Evolutionary conservation across 2,113 vertebrate genomes (phyloP).

Genomic region (Macaca nemestrina): DNA sequence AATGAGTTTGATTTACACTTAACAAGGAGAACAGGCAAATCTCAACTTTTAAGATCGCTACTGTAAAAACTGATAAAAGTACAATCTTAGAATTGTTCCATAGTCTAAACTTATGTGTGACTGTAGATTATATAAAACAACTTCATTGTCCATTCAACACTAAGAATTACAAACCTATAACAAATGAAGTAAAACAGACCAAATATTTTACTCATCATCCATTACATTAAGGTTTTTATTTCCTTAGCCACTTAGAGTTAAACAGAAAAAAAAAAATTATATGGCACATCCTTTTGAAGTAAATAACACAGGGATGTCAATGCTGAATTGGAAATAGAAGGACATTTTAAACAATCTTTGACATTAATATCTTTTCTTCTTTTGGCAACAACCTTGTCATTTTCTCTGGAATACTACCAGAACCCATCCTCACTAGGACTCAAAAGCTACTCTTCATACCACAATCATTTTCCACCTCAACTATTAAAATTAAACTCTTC

Average conservation of each 20-base stretch:
- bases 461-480: constrained; percentile 29
- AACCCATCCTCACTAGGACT: not conserved
- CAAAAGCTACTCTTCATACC: not conserved
- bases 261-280: not conserved
- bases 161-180: not conserved
- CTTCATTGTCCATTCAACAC: not conserved
- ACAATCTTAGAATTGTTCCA: not conserved
- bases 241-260: not conserved
- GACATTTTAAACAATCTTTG: not conserved
- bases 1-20: not conserved
- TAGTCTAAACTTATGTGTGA: not conserved
- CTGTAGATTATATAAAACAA: not conserved
- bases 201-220: not conserved
- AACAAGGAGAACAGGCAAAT: not conserved
- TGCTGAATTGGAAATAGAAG: constrained; percentile 7
- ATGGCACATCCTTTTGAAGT: not conserved
- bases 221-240: not conserved
- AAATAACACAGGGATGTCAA: not conserved
- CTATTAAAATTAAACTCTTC: constrained; percentile 29
- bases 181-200: not conserved
- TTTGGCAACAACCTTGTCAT: not conserved
- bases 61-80: not conserved
- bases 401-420: not conserved
- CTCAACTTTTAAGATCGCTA: not conserved
- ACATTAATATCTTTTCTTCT: not conserved